phyloP scores from a whole-genome alignment of 2,888 invertebrate species.

The Yponomeuta malinellus region DNA sequence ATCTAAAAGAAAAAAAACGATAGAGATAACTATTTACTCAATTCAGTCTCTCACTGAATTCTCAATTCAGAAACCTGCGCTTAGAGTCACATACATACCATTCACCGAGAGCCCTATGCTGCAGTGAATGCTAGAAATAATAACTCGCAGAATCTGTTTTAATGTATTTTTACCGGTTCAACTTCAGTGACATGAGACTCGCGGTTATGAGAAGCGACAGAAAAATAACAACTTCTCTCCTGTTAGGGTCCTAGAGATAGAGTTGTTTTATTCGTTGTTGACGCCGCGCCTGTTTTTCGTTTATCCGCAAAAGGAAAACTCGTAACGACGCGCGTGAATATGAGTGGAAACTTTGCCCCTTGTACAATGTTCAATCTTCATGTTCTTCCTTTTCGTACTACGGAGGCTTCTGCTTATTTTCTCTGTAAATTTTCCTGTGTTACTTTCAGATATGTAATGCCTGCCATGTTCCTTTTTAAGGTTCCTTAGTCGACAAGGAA shows the following conservation, averaged over 20 bases:
- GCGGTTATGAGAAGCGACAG: constrained; percentile 2
- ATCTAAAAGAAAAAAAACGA: no score
- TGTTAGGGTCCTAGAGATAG: constrained; percentile 1
- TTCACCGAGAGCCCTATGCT: neutral
- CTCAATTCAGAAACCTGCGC: no score
- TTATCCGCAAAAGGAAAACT: constrained; percentile 12
- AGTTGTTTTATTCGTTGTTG: constrained; percentile 7
- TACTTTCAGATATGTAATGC: neutral
- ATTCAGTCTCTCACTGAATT: no score
- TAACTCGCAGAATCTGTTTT: neutral
- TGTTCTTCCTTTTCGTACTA: constrained; percentile 6
- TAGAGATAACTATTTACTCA: no score
- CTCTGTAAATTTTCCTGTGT: neutral
- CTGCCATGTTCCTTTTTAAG: neutral
- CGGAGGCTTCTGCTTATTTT: constrained; percentile 7
- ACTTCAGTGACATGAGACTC: neutral
- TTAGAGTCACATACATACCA: neutral
- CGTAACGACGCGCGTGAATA: constrained; percentile 7
- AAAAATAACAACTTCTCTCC: neutral
- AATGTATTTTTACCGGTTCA: neutral
- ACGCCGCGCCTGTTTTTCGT: constrained; percentile 9
- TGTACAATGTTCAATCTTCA: constrained; percentile 12
- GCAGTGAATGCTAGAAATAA: neutral
- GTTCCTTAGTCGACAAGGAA: no score
- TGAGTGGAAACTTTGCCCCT: constrained; percentile 2